Evolutionary conservation across 30 jellyfish, hydroid and myxozoan species (phyloP).

Genomic region (Hydra vulgaris): DNA sequence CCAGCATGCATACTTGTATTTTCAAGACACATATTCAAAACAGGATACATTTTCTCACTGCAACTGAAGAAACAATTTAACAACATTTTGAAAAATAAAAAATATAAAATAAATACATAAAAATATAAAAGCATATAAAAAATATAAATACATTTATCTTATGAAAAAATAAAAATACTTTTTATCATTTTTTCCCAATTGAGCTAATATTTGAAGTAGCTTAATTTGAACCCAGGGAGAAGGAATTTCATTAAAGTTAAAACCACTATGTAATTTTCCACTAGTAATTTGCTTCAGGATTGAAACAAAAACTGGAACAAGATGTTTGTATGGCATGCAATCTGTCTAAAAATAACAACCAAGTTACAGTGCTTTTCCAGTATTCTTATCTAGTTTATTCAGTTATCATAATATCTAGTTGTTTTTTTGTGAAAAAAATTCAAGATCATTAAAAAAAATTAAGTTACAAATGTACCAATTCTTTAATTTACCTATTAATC

Average conservation of each 20-base stretch:
- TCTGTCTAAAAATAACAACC: constrained; percentile 32
- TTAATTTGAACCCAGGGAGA: constrained; percentile 88
- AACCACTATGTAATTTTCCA: constrained; percentile 43
- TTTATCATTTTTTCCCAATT: constrained; percentile 60
- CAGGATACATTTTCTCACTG: constrained; percentile 60
- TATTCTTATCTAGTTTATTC: too few species aligned
- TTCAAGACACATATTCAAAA: constrained; percentile 52
- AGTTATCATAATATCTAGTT: too few species aligned
- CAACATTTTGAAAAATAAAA: too few species aligned
- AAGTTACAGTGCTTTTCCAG: background rate
- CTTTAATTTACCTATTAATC: too few species aligned
- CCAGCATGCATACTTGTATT: constrained; percentile 31
- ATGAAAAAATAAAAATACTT: constrained; percentile 24
- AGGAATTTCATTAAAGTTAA: constrained; percentile 53
- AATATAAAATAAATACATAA: too few species aligned
- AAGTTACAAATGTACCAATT: too few species aligned
- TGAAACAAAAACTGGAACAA: constrained; percentile 50
- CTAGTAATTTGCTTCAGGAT: constrained; percentile 46
- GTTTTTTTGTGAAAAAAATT: too few species aligned
- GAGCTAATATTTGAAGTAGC: constrained; percentile 51
- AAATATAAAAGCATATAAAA: background rate
- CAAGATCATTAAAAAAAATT: too few species aligned
- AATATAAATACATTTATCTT: too few species aligned
- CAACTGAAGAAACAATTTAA: constrained; percentile 40
- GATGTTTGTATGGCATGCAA: constrained; percentile 27